Conservation (phyloP, 1,140 invertebrate genomes). For the Glossosoma conforme region DNA sequence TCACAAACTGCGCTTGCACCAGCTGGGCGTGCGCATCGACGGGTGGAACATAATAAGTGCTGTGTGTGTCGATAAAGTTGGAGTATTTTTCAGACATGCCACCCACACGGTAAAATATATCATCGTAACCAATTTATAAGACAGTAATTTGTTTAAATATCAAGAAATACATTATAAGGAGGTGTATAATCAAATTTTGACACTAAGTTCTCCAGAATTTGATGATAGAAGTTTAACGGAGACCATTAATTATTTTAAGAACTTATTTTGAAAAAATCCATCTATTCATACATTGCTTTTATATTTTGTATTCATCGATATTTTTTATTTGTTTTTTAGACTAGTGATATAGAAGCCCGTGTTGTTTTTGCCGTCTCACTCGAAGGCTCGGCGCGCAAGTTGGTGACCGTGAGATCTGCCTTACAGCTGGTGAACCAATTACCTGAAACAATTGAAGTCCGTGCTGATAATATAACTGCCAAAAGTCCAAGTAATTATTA, state of each 20-base stretch:
- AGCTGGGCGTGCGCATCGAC: slow-evolving; percentile 81
- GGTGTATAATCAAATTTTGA: too few species aligned
- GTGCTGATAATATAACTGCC: slow-evolving; percentile 22
- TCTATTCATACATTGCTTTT: too few species aligned
- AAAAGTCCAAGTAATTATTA: slow-evolving; percentile 19
- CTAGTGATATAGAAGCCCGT: slow-evolving; percentile 54
- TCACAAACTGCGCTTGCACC: slow-evolving; percentile 72
- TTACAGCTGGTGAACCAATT: slow-evolving; percentile 76
- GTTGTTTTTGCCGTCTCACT: slow-evolving; percentile 84
- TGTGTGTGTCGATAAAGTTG: slow-evolving; percentile 92
- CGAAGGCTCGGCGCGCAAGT: slow-evolving; percentile 88
- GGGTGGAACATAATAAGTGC: slow-evolving; percentile 85
- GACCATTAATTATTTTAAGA: too few species aligned
- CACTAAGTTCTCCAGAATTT: too few species aligned
- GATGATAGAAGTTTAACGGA: too few species aligned
- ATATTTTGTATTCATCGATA: too few species aligned
- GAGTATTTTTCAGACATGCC: slow-evolving; percentile 84
- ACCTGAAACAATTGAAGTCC: slow-evolving; percentile 61
- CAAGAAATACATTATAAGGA: too few species aligned
- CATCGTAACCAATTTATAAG: not conserved
- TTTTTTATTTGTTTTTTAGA: slow-evolving; percentile 35
- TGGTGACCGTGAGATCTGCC: slow-evolving; percentile 93
- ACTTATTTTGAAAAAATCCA: not conserved
- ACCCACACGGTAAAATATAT: slow-evolving; percentile 40
- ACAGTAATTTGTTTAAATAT: too few species aligned